Percentiles rank a stretch among this genome's conserved stretches.
Conservation (phyloP, 2,797 vertebrate species). For the Rhodeus uyekii region DNA sequence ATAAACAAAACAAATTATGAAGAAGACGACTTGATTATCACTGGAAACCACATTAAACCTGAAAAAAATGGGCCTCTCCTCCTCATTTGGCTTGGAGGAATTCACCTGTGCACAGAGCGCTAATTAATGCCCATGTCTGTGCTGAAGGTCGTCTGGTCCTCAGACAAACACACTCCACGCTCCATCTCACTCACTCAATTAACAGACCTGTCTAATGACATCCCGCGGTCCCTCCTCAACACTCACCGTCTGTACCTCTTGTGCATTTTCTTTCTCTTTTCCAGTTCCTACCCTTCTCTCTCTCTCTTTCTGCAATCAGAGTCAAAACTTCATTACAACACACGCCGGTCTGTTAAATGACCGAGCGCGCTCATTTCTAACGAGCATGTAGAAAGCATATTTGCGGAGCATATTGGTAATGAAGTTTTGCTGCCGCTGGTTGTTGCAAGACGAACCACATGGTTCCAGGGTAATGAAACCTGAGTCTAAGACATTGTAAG, state of each 20-base stretch:
- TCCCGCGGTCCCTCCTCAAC: constrained; percentile 54
- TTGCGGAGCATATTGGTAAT: constrained; percentile 53
- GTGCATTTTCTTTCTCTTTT: constrained; percentile 31
- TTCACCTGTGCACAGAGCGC: constrained; percentile 60
- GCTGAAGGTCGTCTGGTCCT: constrained; percentile 66
- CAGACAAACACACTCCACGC: constrained; percentile 58
- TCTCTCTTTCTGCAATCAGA: not conserved
- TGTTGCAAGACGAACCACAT: constrained; percentile 36
- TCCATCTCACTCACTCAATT: constrained; percentile 67
- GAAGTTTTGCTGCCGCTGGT: constrained; percentile 45
- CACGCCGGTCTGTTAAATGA: constrained; percentile 20
- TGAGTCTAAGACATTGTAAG: constrained; percentile 39
- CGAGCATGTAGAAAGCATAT: constrained; percentile 56
- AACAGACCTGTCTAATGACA: constrained; percentile 62
- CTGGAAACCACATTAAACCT: constrained; percentile 55
- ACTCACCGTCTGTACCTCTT: constrained; percentile 19
- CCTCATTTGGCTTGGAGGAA: constrained; percentile 55
- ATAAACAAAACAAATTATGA: constrained; percentile 53
- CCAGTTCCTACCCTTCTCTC: constrained; percentile 10
- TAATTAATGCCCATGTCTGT: constrained; percentile 58
- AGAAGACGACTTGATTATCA: constrained; percentile 54
- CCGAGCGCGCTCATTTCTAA: constrained; percentile 36
- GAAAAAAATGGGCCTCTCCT: constrained; percentile 36
- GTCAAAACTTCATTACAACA: constrained; percentile 61
- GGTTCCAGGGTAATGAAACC: constrained; percentile 50